These are phyloP conservation scores for Argyra leucocephala DNA, from an alignment of 2,888 invertebrate species.

Conservation along the genomic window DNA sequence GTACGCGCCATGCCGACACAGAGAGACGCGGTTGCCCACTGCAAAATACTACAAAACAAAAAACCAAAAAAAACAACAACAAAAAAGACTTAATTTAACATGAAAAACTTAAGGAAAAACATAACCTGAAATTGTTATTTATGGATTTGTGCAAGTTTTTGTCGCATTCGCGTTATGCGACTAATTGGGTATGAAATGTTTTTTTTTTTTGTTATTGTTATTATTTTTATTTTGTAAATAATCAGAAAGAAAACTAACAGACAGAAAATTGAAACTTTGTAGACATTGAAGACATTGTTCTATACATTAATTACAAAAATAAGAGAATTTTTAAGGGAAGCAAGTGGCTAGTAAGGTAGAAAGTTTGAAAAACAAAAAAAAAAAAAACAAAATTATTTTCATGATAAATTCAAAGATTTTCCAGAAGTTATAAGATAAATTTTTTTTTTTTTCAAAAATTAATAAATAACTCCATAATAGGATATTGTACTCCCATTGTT, in stretches of 20 bases:
- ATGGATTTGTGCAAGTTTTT: constrained; percentile 43
- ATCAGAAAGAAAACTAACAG: too few relatives aligned
- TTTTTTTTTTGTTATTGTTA: not conserved
- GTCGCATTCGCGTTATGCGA: constrained; percentile 42
- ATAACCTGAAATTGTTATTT: constrained; percentile 30
- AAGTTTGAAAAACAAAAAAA: not conserved
- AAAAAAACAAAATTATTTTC: too few relatives aligned
- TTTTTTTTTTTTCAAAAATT: too few relatives aligned
- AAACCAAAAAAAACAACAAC: not conserved
- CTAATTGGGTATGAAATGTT: constrained; percentile 40
- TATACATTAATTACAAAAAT: not conserved
- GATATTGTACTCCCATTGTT: too few relatives aligned
- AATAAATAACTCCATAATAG: too few relatives aligned
- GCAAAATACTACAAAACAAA: not conserved
- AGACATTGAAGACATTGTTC: not conserved
- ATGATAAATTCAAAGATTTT: too few relatives aligned
- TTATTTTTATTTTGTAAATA: too few relatives aligned
- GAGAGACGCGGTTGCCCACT: not conserved
- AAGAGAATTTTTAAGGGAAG: too few relatives aligned
- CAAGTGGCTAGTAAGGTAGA: too few relatives aligned
- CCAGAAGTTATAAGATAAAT: too few relatives aligned
- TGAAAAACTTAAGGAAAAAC: constrained; percentile 6
- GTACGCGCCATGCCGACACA: constrained; percentile 3
- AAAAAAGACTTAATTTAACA: constrained; percentile 2
- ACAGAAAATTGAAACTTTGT: constrained; percentile 3